phyloP scores from a whole-genome alignment of 2,113 vertebrate genomes.

The Pseudorectes ferrugineus region DNA sequence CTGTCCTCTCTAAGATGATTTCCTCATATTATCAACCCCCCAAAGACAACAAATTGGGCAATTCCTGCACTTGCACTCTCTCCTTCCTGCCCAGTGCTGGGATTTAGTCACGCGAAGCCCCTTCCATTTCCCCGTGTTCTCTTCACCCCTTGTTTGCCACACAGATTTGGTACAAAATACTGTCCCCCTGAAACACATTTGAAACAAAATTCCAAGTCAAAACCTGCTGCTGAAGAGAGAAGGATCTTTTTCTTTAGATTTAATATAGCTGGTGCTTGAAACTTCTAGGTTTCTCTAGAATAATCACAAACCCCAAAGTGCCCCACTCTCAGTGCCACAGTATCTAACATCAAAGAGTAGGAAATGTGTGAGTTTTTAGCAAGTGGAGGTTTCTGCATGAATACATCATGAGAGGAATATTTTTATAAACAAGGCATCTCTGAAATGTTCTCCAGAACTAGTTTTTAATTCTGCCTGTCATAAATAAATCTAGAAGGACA shows the following conservation, averaged over 20 bases:
- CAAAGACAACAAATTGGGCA: neutral
- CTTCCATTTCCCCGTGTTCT: neutral
- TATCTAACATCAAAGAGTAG: neutral
- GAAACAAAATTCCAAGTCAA: neutral
- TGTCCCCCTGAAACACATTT: neutral
- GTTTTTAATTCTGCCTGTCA: neutral
- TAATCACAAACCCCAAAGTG: neutral
- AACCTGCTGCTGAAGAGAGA: neutral
- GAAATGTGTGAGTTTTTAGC: neutral
- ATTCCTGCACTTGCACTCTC: neutral
- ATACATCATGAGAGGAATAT: neutral
- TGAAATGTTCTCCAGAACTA: neutral
- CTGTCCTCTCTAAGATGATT: neutral
- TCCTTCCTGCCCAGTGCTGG: neutral
- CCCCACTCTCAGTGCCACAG: neutral
- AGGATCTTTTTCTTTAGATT: neutral
- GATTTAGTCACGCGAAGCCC: neutral
- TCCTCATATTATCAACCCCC: neutral
- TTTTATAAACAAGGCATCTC: neutral
- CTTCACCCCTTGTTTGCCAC: neutral
- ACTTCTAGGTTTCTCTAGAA: neutral
- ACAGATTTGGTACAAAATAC: neutral
- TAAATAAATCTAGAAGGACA: neutral
- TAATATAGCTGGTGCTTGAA: neutral
- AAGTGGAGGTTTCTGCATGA: neutral